phyloP scores from a whole-genome alignment of 1,140 invertebrate genomes.

The Halotydeus destructor region DNA sequence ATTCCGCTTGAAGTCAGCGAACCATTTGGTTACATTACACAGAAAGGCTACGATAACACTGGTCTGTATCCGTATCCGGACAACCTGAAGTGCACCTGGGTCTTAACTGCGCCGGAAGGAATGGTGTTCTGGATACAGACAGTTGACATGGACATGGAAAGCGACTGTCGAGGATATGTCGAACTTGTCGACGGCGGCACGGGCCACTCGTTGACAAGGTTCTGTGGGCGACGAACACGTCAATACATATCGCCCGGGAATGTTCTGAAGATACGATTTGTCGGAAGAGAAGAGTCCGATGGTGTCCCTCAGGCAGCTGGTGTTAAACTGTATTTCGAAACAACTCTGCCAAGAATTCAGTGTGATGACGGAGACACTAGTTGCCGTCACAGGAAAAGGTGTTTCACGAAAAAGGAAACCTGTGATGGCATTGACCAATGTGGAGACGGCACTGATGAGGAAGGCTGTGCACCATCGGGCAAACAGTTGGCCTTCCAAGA shows the following conservation, averaged over 20 bases:
- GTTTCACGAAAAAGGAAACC: slow-evolving; percentile 56
- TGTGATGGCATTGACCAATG: slow-evolving; percentile 76
- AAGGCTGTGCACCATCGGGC: slow-evolving; percentile 17
- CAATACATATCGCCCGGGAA: not conserved
- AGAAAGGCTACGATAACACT: not conserved
- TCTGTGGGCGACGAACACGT: not conserved
- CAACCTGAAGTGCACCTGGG: not conserved
- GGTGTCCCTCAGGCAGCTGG: not conserved
- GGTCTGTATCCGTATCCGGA: not conserved
- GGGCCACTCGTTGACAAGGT: too few species aligned
- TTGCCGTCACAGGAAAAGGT: slow-evolving; percentile 41
- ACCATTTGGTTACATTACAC: not conserved
- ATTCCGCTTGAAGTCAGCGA: not conserved
- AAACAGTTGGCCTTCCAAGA: not conserved
- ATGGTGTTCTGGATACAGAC: not conserved
- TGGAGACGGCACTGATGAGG: slow-evolving; percentile 62
- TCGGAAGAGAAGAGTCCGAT: not conserved
- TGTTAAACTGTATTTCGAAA: slow-evolving; percentile 2
- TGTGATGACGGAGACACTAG: not conserved
- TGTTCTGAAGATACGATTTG: not conserved
- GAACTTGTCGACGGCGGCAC: not conserved
- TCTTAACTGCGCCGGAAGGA: not conserved
- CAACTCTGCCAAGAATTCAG: not conserved
- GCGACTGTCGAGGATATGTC: not conserved
- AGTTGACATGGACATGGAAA: not conserved